Evolutionary conservation across 2,888 invertebrate species (phyloP), one percentile per base, ranked within the genome.

Genomic region (Mermis nigrescens): DNA sequence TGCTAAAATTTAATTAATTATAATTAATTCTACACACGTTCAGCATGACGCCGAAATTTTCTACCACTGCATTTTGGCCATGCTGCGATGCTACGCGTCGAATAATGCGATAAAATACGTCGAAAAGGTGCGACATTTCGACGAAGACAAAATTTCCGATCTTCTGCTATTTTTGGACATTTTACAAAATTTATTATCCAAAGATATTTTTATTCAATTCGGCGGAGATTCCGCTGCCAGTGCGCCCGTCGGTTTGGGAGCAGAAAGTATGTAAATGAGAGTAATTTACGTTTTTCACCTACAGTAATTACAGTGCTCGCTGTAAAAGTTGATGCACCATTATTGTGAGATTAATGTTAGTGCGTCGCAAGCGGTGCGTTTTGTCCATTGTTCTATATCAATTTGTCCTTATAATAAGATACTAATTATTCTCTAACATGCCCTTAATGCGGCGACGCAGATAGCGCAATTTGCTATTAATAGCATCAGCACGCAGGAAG

Each of bases 121-220:
- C 7, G 22, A 12, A 7, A 22, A 4, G 3, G 12, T 15, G 15
- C 15, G 7, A n/a, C 22, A 28, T 2, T 2, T 67, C 31, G 87
- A 87, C 68, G 85, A 81, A 64, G 80, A 79, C 56, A 69, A 73
- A 57, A 82, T 78, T 66, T 79, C 83, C 74, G 88, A 88, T 69
- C 80, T 89, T 64, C 79, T 83, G 57, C 77, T 86, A 2, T 77
- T 89, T 12, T 82, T 89, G 80, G 83, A 88, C 68, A 76, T 89
- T 61, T 76, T 86, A 24, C 79, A 78, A 1, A 79, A 81, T 68
- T 71, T 81, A 31, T 72, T 81, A 60, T 77, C 78, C 31, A 80
- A 80, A 68, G 78, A 81, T 66, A 76, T 80, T 64, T 57, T 68
- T n/a, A 61, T 62, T 12, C 62, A 57, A 2, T 61, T 60, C n/a